Percentiles rank a stretch among this genome's conserved stretches.
phyloP scores from a whole-genome alignment of 2,113 vertebrate genomes.

The Coptodon rendalli region DNA sequence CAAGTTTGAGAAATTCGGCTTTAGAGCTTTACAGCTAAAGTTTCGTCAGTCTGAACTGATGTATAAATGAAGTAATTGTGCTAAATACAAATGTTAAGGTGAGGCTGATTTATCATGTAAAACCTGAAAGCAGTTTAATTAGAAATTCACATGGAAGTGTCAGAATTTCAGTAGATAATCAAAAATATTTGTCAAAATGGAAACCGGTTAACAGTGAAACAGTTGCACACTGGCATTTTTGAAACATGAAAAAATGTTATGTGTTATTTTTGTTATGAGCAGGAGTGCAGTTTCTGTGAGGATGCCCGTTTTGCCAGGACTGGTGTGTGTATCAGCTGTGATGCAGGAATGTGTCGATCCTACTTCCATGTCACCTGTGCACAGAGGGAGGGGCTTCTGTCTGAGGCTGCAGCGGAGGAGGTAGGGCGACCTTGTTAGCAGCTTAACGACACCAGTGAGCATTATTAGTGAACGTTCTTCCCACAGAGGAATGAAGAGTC shows the following conservation, averaged over 20 bases:
- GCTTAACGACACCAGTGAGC: neutral
- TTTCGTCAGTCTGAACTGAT: neutral
- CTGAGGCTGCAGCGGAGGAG: constrained; percentile 97
- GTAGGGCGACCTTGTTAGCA: constrained; percentile 52
- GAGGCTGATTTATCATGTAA: neutral
- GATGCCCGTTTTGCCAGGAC: constrained; percentile 93
- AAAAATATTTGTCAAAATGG: neutral
- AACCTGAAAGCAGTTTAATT: neutral
- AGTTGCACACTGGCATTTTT: neutral
- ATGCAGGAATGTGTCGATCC: constrained; percentile 97
- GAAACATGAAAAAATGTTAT: neutral
- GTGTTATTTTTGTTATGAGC: neutral
- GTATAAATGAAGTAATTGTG: neutral
- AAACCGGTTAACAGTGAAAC: fast-evolving
- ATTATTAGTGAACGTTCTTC: neutral
- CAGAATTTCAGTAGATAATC: neutral
- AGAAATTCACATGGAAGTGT: neutral
- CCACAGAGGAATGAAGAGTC: neutral
- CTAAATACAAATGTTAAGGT: neutral
- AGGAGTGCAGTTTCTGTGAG: constrained; percentile 99
- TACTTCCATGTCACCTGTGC: constrained; percentile 98
- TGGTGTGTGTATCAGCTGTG: constrained; percentile 97
- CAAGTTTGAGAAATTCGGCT: neutral
- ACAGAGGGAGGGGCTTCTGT: constrained; percentile 94
- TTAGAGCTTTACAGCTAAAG: neutral